Percentiles rank a stretch among this genome's conserved stretches.
Conservation (phyloP, 2,888 invertebrate species). For the Hanleya hanleyi region DNA sequence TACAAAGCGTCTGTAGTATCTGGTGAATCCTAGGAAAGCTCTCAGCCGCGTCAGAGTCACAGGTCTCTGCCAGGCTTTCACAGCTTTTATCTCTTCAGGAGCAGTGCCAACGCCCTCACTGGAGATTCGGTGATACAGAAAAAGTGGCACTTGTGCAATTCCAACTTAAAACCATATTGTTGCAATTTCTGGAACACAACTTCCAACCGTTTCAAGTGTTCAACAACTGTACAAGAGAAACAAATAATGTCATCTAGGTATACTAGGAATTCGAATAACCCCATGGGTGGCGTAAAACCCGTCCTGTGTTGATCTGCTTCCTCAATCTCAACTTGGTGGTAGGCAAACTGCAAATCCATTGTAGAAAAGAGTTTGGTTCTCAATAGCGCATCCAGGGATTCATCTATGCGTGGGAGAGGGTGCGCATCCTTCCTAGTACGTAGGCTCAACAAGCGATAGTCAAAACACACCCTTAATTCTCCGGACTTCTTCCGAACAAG, state of each 20-base stretch:
- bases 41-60: conserved; percentile 20
- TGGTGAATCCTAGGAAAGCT: conserved; percentile 25
- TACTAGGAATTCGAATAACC: conserved; percentile 32
- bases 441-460: conserved; percentile 16
- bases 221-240: conserved; percentile 25
- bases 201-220: conserved; percentile 26
- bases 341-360: conserved; percentile 17
- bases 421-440: conserved; percentile 14
- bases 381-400: conserved; percentile 11
- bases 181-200: conserved; percentile 22
- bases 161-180: conserved; percentile 30
- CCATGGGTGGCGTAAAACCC: conserved; percentile 15
- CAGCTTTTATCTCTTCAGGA: conserved; percentile 16
- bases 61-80: conserved; percentile 28
- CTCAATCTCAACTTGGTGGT: conserved; percentile 13
- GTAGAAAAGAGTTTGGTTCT: conserved; percentile 5
- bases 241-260: conserved; percentile 24
- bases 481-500: conserved; percentile 19
- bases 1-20: background rate
- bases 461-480: conserved; percentile 8
- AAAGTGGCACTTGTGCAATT: conserved; percentile 27
- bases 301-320: conserved; percentile 18
- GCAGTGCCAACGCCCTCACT: conserved; percentile 16
- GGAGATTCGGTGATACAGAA: conserved; percentile 33
- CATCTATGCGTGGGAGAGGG: conserved; percentile 21